Percentiles rank a stretch among this genome's conserved stretches.
Conservation (phyloP, 23 tunicate genomes). For the Styela clava region DNA sequence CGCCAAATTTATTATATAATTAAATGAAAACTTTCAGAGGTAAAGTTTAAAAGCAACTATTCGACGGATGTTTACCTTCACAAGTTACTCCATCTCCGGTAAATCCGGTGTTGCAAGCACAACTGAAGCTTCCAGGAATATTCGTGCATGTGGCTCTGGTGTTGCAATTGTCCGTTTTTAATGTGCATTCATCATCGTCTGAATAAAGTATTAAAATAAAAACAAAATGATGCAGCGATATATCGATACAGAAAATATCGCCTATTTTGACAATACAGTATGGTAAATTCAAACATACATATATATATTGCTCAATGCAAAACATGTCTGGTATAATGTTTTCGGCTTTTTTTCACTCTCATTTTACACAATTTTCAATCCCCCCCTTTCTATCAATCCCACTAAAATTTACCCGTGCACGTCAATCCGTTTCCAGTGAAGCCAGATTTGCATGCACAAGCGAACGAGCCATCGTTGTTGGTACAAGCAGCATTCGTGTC, state of each 20-base stretch:
- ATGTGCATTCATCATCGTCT: background rate
- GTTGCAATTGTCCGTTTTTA: background rate
- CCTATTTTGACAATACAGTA: too few relatives aligned
- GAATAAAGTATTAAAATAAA: background rate
- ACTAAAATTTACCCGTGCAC: background rate
- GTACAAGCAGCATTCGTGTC: background rate
- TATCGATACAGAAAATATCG: too few relatives aligned
- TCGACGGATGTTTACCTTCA: background rate
- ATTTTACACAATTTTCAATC: too few relatives aligned
- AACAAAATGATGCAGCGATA: too few relatives aligned
- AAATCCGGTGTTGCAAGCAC: background rate
- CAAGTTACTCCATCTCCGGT: background rate
- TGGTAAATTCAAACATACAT: too few relatives aligned
- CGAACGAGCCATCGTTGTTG: background rate
- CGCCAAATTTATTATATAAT: too few relatives aligned
- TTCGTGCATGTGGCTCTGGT: background rate
- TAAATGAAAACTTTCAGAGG: too few relatives aligned
- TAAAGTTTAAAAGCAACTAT: too few relatives aligned
- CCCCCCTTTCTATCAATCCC: too few relatives aligned
- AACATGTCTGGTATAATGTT: too few relatives aligned
- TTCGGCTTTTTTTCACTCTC: too few relatives aligned
- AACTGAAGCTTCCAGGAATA: background rate
- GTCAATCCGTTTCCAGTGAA: background rate
- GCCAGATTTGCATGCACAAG: background rate
- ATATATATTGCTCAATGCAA: too few relatives aligned